Evolutionary conservation across 2,888 invertebrate genomes (phyloP).

Genomic region (Temnothorax unifasciatus): DNA sequence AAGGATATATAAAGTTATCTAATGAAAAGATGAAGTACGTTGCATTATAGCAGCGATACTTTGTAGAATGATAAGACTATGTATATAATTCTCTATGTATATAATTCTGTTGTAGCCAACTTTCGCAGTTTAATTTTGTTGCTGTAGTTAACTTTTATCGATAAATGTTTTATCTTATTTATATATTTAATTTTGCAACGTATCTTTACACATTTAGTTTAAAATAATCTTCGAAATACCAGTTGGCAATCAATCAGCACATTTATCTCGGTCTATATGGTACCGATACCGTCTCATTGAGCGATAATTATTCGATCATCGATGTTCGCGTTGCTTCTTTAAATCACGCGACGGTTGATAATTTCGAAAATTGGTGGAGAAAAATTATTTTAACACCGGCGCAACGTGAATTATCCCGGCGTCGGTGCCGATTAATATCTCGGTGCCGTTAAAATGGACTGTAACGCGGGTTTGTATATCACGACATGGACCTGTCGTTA

Average conservation of each 20-base stretch:
- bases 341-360: slow-evolving; percentile 56
- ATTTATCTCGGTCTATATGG: slow-evolving; percentile 44
- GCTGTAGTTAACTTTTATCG: not conserved
- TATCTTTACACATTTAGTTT: not conserved
- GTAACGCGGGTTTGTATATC: slow-evolving; percentile 61
- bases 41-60: not conserved
- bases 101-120: not conserved
- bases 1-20: not conserved
- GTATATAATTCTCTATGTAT: not conserved
- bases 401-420: slow-evolving; percentile 32
- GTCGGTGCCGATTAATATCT: slow-evolving; percentile 53
- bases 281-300: slow-evolving; percentile 44
- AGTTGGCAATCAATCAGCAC: slow-evolving; percentile 60
- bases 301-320: slow-evolving; percentile 44
- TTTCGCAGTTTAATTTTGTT: not conserved
- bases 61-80: not conserved
- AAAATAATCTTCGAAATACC: not conserved
- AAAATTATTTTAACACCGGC: slow-evolving; percentile 38
- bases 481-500: slow-evolving; percentile 70
- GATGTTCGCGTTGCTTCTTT: slow-evolving; percentile 57
- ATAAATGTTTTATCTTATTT: slow-evolving; percentile 25
- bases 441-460: slow-evolving; percentile 64
- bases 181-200: not conserved
- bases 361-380: slow-evolving; percentile 48
- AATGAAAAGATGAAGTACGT: not conserved